phyloP scores from a whole-genome alignment of 2,113 vertebrate genomes.

The Taurulus bubalis region DNA sequence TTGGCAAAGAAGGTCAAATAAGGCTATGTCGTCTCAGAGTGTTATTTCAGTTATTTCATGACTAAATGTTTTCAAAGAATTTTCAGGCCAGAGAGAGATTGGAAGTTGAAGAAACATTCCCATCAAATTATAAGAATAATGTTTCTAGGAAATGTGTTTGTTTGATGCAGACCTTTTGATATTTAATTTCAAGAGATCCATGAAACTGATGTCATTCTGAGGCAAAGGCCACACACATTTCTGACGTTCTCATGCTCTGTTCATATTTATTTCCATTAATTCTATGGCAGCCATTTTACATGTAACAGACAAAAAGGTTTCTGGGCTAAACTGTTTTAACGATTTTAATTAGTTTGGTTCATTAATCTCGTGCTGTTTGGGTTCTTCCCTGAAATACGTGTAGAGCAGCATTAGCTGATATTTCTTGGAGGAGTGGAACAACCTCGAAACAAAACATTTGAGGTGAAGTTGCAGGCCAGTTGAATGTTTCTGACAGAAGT shows the following conservation, averaged over 20 bases:
- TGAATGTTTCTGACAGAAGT: background rate
- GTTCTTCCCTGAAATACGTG: background rate
- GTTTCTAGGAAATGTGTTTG: background rate
- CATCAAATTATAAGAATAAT: background rate
- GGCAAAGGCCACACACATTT: background rate
- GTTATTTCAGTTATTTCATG: background rate
- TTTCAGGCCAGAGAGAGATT: background rate
- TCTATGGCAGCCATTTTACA: background rate
- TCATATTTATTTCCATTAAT: background rate
- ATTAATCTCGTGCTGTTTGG: background rate
- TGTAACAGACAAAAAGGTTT: background rate
- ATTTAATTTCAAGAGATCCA: background rate
- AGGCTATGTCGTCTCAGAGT: background rate
- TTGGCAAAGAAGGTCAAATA: background rate
- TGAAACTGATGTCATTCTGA: background rate
- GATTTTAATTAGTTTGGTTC: background rate
- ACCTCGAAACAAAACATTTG: background rate
- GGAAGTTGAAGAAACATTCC: background rate
- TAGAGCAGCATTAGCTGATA: background rate
- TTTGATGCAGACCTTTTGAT: background rate
- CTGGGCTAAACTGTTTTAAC: background rate
- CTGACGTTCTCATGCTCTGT: background rate
- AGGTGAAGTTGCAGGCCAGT: background rate
- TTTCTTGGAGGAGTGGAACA: background rate
- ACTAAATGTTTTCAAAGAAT: too few relatives aligned